phyloP scores from a whole-genome alignment of 2,797 vertebrate genomes.

The Danionella dracula region DNA sequence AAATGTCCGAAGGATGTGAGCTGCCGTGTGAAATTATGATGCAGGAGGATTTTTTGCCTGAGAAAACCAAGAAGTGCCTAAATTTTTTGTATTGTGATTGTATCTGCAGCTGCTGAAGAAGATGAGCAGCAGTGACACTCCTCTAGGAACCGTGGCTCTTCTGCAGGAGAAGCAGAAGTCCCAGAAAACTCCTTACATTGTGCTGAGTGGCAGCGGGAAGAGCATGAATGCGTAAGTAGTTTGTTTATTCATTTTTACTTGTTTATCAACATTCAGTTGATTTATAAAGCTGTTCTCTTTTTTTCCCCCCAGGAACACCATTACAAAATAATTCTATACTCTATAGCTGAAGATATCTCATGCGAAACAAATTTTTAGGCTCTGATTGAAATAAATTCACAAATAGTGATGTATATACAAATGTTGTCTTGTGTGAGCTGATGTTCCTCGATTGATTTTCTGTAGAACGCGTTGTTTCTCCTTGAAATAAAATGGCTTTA shows the following conservation, averaged over 20 bases:
- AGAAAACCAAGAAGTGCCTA: too few relatives aligned
- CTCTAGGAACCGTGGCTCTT: conserved; percentile 84
- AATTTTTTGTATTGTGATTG: not conserved
- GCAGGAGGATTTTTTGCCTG: too few relatives aligned
- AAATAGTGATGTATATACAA: conserved; percentile 11
- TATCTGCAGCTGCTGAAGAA: conserved; percentile 80
- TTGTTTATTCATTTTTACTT: not conserved
- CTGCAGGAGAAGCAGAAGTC: conserved; percentile 94
- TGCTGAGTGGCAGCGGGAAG: conserved; percentile 90
- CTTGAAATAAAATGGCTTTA: conserved; percentile 21
- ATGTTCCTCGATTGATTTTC: not conserved
- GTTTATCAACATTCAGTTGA: not conserved
- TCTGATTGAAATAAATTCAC: not conserved
- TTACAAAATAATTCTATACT: conserved; percentile 47
- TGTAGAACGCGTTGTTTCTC: not conserved
- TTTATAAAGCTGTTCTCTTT: not conserved
- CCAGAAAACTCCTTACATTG: conserved; percentile 91
- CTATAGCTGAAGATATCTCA: not conserved
- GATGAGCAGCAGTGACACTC: conserved; percentile 94
- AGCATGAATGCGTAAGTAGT: conserved; percentile 86
- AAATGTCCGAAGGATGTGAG: too few relatives aligned
- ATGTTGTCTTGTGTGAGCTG: conserved; percentile 8
- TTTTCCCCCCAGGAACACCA: conserved; percentile 50
- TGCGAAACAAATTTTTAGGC: not conserved
- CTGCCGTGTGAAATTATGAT: too few relatives aligned